Evolutionary conservation across 2,113 vertebrate genomes (phyloP).

Genomic region (Oriolus oriolus): DNA sequence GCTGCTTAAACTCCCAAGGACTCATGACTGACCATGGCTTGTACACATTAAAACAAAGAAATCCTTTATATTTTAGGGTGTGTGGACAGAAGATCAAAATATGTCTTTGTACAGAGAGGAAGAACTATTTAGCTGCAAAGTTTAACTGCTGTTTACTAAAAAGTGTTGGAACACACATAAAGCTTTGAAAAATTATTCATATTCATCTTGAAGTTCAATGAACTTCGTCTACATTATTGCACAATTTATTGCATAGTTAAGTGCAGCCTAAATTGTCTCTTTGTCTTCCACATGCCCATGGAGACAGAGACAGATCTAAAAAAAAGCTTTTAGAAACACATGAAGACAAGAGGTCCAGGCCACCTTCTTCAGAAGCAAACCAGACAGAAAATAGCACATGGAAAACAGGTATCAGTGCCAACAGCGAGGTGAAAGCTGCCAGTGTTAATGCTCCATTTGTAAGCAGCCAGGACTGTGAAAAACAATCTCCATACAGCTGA

Average conservation of each 20-base stretch:
- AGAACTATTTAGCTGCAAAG: neutral
- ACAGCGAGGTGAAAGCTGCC: neutral
- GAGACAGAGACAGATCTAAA: neutral
- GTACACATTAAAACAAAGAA: neutral
- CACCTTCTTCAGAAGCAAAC: neutral
- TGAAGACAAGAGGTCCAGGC: neutral
- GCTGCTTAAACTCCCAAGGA: neutral
- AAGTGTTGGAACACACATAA: neutral
- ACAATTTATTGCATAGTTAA: neutral
- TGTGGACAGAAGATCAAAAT: neutral
- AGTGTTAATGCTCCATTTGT: neutral
- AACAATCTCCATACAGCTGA: neutral
- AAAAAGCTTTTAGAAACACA: neutral
- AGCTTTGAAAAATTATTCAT: neutral
- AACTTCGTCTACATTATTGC: neutral
- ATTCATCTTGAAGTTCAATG: neutral
- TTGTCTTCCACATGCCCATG: neutral
- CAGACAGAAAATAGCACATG: neutral
- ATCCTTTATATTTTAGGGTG: neutral
- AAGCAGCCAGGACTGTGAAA: neutral
- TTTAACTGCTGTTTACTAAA: neutral
- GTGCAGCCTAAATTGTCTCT: neutral
- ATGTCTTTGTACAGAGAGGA: neutral
- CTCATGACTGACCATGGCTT: neutral
- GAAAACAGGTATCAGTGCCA: neutral